Percentiles rank a stretch among this genome's conserved stretches.
Evolutionary conservation across 1,140 invertebrate species (phyloP).

Genomic region (Macrocentrus cingulum): DNA sequence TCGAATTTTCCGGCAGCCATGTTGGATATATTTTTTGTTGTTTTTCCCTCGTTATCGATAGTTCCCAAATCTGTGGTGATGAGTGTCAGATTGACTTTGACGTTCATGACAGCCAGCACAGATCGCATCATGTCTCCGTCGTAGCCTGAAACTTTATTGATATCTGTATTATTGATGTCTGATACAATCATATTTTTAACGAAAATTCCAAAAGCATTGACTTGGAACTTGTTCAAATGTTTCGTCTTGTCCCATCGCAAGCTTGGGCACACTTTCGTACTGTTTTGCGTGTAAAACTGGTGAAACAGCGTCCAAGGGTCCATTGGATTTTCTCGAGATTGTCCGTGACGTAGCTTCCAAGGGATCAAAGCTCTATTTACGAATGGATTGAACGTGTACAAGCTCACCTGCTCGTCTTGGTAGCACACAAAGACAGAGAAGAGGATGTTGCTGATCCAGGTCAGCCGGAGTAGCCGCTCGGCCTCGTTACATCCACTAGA

Average conservation of each 20-base stretch:
- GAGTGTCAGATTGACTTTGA: background rate
- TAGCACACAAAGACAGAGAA: background rate
- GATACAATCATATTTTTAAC: background rate
- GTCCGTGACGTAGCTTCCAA: background rate
- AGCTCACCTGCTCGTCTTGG: background rate
- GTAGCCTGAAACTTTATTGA: background rate
- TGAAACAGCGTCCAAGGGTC: background rate
- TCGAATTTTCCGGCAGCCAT: background rate
- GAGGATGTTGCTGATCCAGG: background rate
- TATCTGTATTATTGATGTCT: background rate
- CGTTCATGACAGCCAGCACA: background rate
- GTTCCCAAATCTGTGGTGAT: background rate
- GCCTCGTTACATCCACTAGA: background rate
- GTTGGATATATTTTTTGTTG: background rate
- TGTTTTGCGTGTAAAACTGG: background rate
- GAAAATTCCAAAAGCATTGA: background rate
- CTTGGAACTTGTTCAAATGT: background rate
- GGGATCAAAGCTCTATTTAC: background rate
- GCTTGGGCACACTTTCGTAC: background rate
- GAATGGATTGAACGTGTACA: background rate
- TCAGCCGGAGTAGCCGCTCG: background rate
- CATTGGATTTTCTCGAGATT: background rate
- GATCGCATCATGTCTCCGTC: background rate
- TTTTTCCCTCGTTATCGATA: background rate
- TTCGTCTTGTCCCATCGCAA: background rate